A percentile compares a stretch with the other conserved stretches of the same genome.
phyloP scores from a whole-genome alignment of 2,888 invertebrate species.

The Nemotelus pantherinus region DNA sequence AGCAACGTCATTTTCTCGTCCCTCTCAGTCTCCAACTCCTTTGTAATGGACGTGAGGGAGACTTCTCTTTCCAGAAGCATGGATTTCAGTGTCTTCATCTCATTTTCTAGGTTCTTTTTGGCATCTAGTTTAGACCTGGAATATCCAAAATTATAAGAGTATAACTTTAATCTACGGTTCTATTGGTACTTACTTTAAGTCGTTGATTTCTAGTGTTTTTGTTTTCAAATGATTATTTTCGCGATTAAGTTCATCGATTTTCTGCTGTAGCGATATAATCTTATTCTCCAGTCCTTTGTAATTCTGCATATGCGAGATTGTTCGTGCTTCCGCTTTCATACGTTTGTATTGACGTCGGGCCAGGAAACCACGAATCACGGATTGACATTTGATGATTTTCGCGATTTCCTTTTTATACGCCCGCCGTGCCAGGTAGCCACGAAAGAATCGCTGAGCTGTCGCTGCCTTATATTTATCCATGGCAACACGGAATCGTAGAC shows the following conservation, averaged over 20 bases:
- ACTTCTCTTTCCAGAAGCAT: conserved; percentile 72
- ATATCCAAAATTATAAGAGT: not conserved
- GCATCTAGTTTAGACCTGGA: conserved; percentile 73
- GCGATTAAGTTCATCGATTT: conserved; percentile 79
- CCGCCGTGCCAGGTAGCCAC: conserved; percentile 83
- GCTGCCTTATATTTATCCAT: conserved; percentile 69
- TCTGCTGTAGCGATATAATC: conserved; percentile 95
- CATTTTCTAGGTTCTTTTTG: conserved; percentile 78
- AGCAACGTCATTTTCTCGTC: conserved; percentile 79
- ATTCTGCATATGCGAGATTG: conserved; percentile 93
- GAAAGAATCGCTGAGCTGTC: conserved; percentile 81
- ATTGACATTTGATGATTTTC: conserved; percentile 79
- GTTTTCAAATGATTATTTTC: conserved; percentile 73
- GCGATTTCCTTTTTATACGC: conserved; percentile 70
- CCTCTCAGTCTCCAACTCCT: conserved; percentile 72
- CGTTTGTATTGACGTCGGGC: conserved; percentile 85
- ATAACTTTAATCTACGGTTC: conserved; percentile 46
- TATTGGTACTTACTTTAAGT: conserved; percentile 69
- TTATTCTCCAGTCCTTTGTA: conserved; percentile 93
- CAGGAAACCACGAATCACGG: conserved; percentile 77
- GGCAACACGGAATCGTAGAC: conserved; percentile 69
- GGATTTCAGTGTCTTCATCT: conserved; percentile 74
- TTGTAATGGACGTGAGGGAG: conserved; percentile 65
- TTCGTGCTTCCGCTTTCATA: conserved; percentile 89
- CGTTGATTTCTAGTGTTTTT: conserved; percentile 72